Conservation (phyloP, 2,888 invertebrate species). For the Pteria penguin region DNA sequence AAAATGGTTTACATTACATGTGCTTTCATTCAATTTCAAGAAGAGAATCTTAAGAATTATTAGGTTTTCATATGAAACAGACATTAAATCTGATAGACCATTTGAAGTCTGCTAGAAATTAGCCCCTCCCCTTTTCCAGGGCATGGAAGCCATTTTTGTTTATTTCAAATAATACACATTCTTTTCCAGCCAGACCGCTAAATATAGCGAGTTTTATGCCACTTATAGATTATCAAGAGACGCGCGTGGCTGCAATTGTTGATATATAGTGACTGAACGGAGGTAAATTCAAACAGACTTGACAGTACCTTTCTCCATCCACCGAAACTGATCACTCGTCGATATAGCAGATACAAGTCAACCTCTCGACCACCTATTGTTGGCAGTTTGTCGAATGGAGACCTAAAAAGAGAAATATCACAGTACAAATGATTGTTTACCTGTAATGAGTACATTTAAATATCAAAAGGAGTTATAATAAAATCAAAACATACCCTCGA, state of each 20-base stretch:
- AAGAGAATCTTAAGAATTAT: no score
- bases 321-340: conserved; percentile 93
- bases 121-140: conserved; percentile 45
- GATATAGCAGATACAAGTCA: conserved; percentile 94
- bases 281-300: conserved; percentile 65
- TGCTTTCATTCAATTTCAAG: no score
- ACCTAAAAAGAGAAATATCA: conserved; percentile 81
- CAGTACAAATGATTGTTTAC: conserved; percentile 8
- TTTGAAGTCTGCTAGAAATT: conserved; percentile 27
- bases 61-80: not conserved
- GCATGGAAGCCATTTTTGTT: conserved; percentile 44
- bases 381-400: conserved; percentile 86
- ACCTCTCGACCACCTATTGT: conserved; percentile 93
- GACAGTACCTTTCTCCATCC: conserved; percentile 94
- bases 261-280: conserved; percentile 51
- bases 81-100: no score
- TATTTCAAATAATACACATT: no score
- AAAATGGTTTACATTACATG: no score
- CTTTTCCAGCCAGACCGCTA: not conserved
- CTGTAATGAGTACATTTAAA: conserved; percentile 6
- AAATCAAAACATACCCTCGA: conserved; percentile 87
- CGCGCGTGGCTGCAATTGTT: conserved; percentile 46
- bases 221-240: conserved; percentile 38
- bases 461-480: not conserved
- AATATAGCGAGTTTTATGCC: conserved; percentile 25